phyloP scores from a whole-genome alignment of 2,113 vertebrate genomes.

The Plotosus lineatus region DNA sequence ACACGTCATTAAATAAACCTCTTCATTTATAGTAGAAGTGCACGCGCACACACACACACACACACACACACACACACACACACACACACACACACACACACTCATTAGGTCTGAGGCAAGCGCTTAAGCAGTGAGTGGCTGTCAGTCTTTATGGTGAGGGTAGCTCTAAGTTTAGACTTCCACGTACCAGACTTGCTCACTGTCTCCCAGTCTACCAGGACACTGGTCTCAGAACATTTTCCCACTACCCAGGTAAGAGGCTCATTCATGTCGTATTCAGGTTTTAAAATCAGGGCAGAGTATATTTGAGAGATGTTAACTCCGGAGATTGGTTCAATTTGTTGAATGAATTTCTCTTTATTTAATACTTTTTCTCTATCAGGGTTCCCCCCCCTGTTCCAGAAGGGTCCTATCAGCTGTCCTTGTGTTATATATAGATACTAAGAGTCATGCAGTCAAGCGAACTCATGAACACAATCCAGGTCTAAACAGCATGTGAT shows the following conservation, averaged over 20 bases:
- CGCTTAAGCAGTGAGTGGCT: not conserved
- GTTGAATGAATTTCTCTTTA: not conserved
- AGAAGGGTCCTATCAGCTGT: constrained; percentile 50
- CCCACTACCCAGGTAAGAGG: constrained; percentile 32
- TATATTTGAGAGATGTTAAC: not conserved
- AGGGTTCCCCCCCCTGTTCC: constrained; percentile 16
- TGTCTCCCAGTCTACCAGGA: not conserved
- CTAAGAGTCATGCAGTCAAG: not conserved
- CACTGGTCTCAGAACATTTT: not conserved
- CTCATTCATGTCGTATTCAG: not conserved
- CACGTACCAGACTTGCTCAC: not conserved
- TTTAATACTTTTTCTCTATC: not conserved
- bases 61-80: not conserved
- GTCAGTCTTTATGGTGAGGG: constrained; percentile 15
- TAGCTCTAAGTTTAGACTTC: constrained; percentile 43
- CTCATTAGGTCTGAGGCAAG: not conserved
- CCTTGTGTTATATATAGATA: constrained; percentile 53
- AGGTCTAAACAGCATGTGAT: not conserved
- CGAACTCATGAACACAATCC: constrained; percentile 15
- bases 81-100: not conserved
- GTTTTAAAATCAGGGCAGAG: not conserved
- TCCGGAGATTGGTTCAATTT: not conserved
- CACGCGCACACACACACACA: not conserved
- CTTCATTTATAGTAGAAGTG: not conserved
- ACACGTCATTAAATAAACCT: not conserved